A percentile compares a stretch with the other conserved stretches of the same genome.
phyloP scores from a whole-genome alignment of 2,797 vertebrate genomes.

The Hippocampus kuda region DNA sequence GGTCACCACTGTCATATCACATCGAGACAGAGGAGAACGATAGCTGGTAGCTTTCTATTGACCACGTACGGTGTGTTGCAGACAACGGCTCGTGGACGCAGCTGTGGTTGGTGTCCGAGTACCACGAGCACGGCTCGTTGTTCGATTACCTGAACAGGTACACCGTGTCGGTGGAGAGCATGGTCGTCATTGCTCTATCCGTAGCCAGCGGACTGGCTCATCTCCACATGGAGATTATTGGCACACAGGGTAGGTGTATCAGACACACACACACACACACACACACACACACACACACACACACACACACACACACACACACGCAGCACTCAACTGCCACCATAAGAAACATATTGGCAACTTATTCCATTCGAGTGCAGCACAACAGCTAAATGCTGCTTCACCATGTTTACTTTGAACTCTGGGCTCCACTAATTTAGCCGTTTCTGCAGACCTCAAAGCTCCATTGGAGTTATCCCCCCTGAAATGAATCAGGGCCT shows the following conservation, averaged over 20 bases:
- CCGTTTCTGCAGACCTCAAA: no score
- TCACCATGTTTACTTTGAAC: no score
- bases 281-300: background rate
- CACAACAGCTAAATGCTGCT: no score
- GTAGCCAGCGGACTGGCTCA: conserved; percentile 87
- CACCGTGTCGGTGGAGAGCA: conserved; percentile 76
- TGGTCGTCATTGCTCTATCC: conserved; percentile 77
- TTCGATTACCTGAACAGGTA: conserved; percentile 89
- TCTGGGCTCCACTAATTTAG: no score
- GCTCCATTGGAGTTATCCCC: no score
- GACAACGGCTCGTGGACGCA: conserved; percentile 96
- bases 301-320: no score
- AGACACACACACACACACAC: background rate
- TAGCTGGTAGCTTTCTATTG: background rate
- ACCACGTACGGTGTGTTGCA: conserved; percentile 39
- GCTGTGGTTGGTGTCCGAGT: conserved; percentile 96
- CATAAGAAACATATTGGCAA: no score
- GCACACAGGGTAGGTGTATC: conserved; percentile 77
- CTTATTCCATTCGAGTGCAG: no score
- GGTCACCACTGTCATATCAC: no score
- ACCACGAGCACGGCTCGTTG: conserved; percentile 89
- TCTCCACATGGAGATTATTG: conserved; percentile 96
- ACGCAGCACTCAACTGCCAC: no score
- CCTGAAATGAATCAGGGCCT: no score
- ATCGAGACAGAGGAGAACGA: no score